Evolutionary conservation across 2,113 vertebrate species (phyloP).

Genomic region (Vidua macroura): DNA sequence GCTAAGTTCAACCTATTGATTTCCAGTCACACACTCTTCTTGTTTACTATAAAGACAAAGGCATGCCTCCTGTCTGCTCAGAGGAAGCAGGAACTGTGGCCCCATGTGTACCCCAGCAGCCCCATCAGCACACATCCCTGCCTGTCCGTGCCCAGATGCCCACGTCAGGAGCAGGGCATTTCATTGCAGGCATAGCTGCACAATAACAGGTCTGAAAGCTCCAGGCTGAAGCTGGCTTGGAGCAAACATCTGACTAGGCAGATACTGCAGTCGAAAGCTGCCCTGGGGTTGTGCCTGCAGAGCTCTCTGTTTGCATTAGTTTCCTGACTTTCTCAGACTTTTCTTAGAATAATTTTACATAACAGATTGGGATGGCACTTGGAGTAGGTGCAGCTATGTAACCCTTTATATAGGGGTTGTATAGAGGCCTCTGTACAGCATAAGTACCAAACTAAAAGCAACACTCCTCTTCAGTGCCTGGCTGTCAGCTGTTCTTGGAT

Average conservation of each 20-base stretch:
- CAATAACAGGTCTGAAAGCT: neutral
- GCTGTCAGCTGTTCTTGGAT: neutral
- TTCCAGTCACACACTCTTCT: neutral
- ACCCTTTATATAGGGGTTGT: neutral
- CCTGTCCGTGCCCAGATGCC: neutral
- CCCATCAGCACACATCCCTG: neutral
- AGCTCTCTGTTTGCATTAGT: neutral
- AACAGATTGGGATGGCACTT: neutral
- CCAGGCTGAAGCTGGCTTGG: neutral
- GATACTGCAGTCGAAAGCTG: neutral
- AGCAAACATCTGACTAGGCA: slow-evolving; percentile 18
- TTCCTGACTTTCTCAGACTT: slow-evolving; percentile 30
- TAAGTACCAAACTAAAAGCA: neutral
- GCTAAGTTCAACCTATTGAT: slow-evolving; percentile 5
- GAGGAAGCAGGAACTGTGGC: neutral
- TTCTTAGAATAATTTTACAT: neutral
- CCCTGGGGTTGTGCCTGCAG: slow-evolving; percentile 9
- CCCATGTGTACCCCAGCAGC: neutral
- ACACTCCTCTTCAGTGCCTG: neutral
- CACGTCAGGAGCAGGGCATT: neutral
- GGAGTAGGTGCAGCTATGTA: neutral
- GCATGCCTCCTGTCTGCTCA: neutral
- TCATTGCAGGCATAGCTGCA: neutral
- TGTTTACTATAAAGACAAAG: neutral
- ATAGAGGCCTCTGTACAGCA: neutral